Evolutionary conservation across 2,113 vertebrate genomes (phyloP).

Genomic region (Campylomormyrus tamandua): DNA sequence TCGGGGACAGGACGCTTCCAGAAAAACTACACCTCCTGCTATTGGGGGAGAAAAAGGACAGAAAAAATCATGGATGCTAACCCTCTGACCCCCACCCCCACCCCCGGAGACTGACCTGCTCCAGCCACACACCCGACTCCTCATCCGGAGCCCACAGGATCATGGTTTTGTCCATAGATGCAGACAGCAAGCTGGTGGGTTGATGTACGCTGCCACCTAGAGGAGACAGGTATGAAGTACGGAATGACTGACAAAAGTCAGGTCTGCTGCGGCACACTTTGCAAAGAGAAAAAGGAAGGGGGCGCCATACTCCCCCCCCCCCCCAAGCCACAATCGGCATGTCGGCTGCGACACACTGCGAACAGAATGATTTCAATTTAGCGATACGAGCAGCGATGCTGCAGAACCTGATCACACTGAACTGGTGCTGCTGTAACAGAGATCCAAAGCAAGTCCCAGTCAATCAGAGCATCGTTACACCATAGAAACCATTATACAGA

Average conservation of each 20-base stretch:
- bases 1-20: not conserved
- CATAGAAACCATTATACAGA: not conserved
- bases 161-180: conserved; percentile 96
- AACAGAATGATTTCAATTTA: not conserved
- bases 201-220: conserved; percentile 75
- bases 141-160: conserved; percentile 93
- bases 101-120: conserved; percentile 69
- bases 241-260: not conserved
- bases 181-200: conserved; percentile 78
- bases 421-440: not conserved
- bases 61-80: not conserved
- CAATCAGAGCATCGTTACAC: not conserved
- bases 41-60: not conserved
- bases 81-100: not conserved
- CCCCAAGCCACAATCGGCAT: not conserved
- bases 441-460: not conserved
- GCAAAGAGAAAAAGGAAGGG: not conserved
- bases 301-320: not conserved
- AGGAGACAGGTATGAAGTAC: conserved; percentile 49
- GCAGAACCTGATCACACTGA: not conserved
- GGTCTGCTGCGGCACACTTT: not conserved
- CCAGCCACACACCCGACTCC: conserved; percentile 87
- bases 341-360: not conserved
- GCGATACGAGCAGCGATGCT: not conserved
- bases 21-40: not conserved